These are phyloP conservation scores for Neostethus bicornis DNA, from an alignment of 2,797 vertebrate species.

Conservation along the genomic window DNA sequence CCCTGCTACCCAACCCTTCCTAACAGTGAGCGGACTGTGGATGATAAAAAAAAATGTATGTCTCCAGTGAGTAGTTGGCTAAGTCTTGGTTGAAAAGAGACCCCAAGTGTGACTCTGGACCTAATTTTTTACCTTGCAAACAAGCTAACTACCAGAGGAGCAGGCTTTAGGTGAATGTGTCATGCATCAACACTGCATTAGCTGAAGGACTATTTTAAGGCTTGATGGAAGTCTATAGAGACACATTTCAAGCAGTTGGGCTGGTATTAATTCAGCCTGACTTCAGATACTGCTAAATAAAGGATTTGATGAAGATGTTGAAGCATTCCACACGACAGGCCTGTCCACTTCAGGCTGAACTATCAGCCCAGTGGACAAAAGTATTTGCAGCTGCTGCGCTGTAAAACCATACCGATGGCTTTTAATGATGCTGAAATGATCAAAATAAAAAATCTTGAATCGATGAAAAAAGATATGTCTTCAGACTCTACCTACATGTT, in stretches of 20 bases:
- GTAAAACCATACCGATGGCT: no score
- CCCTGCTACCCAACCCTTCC: slow-evolving; percentile 33
- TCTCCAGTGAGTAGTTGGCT: slow-evolving; percentile 49
- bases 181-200: slow-evolving; percentile 48
- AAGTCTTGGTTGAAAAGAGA: slow-evolving; percentile 60
- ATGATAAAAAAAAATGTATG: slow-evolving; percentile 55
- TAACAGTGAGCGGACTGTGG: slow-evolving; percentile 31
- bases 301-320: slow-evolving; percentile 30
- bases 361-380: no score
- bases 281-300: slow-evolving; percentile 32
- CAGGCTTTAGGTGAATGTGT: slow-evolving; percentile 59
- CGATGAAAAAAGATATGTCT: no score
- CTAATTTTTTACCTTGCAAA: slow-evolving; percentile 47
- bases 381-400: no score
- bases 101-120: slow-evolving; percentile 42
- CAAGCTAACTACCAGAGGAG: slow-evolving; percentile 39
- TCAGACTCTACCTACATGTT: no score
- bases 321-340: slow-evolving; percentile 5
- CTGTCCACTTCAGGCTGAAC: not conserved
- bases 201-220: slow-evolving; percentile 42
- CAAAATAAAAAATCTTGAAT: no score
- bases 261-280: slow-evolving; percentile 29
- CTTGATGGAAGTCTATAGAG: slow-evolving; percentile 32
- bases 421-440: no score
- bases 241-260: slow-evolving; percentile 8